Evolutionary conservation across 2,888 invertebrate genomes (phyloP).

Genomic region (Tipula unca): DNA sequence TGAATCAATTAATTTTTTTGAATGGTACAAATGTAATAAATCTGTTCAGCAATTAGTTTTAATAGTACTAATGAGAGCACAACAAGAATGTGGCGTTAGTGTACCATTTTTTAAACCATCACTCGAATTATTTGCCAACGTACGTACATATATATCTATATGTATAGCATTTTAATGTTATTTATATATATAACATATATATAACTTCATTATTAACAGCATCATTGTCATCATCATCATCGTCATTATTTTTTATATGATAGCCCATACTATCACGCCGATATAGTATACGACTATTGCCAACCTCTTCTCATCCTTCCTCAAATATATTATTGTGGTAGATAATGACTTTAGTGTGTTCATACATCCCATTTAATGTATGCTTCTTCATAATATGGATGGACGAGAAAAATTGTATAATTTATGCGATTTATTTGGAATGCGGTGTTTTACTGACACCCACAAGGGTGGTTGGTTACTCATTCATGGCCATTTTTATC

Average conservation of each 20-base stretch:
- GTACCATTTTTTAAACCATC: conserved; percentile 40
- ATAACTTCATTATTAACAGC: not conserved
- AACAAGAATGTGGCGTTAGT: conserved; percentile 33
- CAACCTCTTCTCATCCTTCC: too few relatives aligned
- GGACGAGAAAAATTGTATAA: too few relatives aligned
- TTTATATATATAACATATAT: too few relatives aligned
- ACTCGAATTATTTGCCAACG: conserved; percentile 34
- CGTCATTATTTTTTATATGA: not conserved
- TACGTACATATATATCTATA: too few relatives aligned
- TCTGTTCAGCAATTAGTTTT: conserved; percentile 37
- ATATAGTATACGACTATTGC: too few relatives aligned
- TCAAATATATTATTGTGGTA: too few relatives aligned
- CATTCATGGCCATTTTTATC: not conserved
- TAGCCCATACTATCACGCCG: not conserved
- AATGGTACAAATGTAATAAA: conserved; percentile 39
- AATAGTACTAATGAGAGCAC: conserved; percentile 37
- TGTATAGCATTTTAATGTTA: too few relatives aligned
- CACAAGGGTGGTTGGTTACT: not conserved
- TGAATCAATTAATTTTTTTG: conserved; percentile 33
- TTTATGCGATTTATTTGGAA: too few relatives aligned
- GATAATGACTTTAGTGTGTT: too few relatives aligned
- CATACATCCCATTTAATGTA: too few relatives aligned
- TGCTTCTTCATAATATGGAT: too few relatives aligned
- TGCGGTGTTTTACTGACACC: not conserved
- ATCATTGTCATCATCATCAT: not conserved